A percentile compares a stretch with the other conserved stretches of the same genome.
phyloP scores from a whole-genome alignment of 2,888 invertebrate genomes.

The Pinctada fucata region DNA sequence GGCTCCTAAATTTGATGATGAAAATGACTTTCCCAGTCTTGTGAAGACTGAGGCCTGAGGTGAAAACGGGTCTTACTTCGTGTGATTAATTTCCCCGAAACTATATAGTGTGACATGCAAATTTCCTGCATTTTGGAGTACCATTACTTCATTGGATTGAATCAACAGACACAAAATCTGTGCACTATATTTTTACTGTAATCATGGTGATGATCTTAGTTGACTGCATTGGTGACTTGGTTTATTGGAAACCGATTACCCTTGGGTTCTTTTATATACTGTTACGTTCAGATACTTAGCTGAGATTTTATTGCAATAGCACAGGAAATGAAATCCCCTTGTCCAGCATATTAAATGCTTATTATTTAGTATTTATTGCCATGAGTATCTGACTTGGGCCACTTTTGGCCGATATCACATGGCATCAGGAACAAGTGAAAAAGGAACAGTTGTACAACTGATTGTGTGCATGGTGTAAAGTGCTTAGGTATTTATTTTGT shows the following conservation, averaged over 20 bases:
- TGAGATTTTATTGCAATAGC: background rate
- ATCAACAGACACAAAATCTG: background rate
- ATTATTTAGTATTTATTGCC: background rate
- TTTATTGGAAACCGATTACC: too few species aligned
- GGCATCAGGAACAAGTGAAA: background rate
- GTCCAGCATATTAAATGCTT: background rate
- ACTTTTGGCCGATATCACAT: too few species aligned
- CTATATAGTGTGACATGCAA: slow-evolving; percentile 4
- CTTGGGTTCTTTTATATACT: too few species aligned
- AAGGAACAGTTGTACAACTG: background rate
- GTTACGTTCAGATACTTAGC: too few species aligned
- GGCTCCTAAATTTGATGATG: slow-evolving; percentile 93
- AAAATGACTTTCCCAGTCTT: slow-evolving; percentile 95
- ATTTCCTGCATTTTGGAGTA: slow-evolving; percentile 14
- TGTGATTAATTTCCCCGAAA: slow-evolving; percentile 3
- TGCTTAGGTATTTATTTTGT: background rate
- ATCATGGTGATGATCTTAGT: too few species aligned
- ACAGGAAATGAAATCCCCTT: background rate
- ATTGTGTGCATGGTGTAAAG: background rate
- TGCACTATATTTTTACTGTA: background rate
- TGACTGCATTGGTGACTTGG: too few species aligned
- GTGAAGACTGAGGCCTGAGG: slow-evolving; percentile 77
- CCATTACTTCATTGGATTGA: background rate
- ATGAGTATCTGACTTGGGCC: background rate
- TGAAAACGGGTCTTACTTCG: background rate